These are phyloP conservation scores for Lerista edwardsae DNA, from an alignment of 2,797 vertebrate genomes.

Conservation along the genomic window DNA sequence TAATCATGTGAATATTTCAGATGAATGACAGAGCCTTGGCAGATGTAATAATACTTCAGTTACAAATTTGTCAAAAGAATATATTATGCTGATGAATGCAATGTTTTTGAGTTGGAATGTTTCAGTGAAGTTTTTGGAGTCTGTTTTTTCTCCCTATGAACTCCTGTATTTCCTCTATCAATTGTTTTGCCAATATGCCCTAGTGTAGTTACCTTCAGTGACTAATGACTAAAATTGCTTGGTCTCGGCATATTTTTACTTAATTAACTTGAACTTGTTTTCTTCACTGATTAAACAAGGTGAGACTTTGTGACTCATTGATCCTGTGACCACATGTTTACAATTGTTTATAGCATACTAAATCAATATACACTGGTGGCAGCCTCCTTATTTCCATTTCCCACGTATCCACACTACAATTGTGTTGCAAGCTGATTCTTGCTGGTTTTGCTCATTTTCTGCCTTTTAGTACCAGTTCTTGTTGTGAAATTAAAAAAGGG, in stretches of 20 bases:
- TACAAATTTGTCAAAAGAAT: not conserved
- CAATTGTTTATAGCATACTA: not conserved
- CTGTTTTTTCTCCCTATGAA: slow-evolving; percentile 14
- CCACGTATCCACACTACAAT: slow-evolving; percentile 60
- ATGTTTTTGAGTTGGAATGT: slow-evolving; percentile 21
- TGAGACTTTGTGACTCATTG: slow-evolving; percentile 51
- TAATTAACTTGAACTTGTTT: slow-evolving; percentile 46
- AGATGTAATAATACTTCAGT: not conserved
- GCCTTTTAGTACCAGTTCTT: slow-evolving; percentile 30
- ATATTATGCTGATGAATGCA: not conserved
- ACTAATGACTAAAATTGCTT: slow-evolving; percentile 35
- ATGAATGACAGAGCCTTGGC: not conserved
- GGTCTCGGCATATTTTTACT: slow-evolving; percentile 46
- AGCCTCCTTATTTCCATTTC: slow-evolving; percentile 51
- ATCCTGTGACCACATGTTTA: slow-evolving; percentile 56
- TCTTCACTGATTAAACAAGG: slow-evolving; percentile 65
- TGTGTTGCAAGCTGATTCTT: slow-evolving; percentile 67
- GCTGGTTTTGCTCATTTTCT: slow-evolving; percentile 32
- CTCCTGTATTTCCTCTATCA: slow-evolving; percentile 33
- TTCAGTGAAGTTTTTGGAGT: not conserved
- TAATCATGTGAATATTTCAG: not conserved
- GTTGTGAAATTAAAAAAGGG: slow-evolving; percentile 52
- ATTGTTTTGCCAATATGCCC: slow-evolving; percentile 51
- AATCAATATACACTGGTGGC: slow-evolving; percentile 50
- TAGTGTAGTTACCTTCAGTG: slow-evolving; percentile 44